Conservation (phyloP, 2,888 invertebrate species). For the Andrena dorsata region DNA sequence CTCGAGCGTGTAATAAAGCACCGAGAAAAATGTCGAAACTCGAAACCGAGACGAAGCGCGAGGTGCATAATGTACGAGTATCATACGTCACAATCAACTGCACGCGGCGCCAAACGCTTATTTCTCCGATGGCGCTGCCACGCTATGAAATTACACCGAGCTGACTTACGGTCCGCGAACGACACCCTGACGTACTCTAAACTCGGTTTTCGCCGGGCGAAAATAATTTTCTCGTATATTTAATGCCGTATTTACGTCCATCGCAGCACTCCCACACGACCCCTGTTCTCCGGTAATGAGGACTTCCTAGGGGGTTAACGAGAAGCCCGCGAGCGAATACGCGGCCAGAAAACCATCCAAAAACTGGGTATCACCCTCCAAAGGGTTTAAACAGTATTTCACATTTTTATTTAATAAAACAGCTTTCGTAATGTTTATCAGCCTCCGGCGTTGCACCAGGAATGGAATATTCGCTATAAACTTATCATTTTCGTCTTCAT, state of each 20-base stretch:
- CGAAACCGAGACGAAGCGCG: conserved; percentile 78
- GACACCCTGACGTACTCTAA: conserved; percentile 67
- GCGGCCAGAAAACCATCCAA: background rate
- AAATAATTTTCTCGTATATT: conserved; percentile 71
- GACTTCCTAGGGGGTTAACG: conserved; percentile 53
- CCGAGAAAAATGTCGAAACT: conserved; percentile 80
- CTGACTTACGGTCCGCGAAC: conserved; percentile 73
- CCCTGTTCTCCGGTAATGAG: conserved; percentile 56
- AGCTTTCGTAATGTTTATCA: background rate
- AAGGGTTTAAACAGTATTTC: no score
- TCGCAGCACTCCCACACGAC: conserved; percentile 47
- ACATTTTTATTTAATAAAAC: no score
- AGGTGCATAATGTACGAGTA: conserved; percentile 80
- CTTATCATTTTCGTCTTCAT: background rate
- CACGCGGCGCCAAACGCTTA: conserved; percentile 81
- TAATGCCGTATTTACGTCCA: conserved; percentile 66
- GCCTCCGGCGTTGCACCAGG: background rate
- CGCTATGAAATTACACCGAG: conserved; percentile 75
- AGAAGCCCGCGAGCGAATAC: conserved; percentile 7
- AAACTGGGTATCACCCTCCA: background rate
- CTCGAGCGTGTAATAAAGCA: conserved; percentile 80
- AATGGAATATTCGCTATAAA: background rate
- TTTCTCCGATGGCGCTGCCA: conserved; percentile 78
- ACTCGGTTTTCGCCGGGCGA: conserved; percentile 58
- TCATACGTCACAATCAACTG: conserved; percentile 82